Percentiles rank a stretch among this genome's conserved stretches.
Evolutionary conservation across 2,797 vertebrate species (phyloP).

Genomic region (Anabacerthia variegaticeps): DNA sequence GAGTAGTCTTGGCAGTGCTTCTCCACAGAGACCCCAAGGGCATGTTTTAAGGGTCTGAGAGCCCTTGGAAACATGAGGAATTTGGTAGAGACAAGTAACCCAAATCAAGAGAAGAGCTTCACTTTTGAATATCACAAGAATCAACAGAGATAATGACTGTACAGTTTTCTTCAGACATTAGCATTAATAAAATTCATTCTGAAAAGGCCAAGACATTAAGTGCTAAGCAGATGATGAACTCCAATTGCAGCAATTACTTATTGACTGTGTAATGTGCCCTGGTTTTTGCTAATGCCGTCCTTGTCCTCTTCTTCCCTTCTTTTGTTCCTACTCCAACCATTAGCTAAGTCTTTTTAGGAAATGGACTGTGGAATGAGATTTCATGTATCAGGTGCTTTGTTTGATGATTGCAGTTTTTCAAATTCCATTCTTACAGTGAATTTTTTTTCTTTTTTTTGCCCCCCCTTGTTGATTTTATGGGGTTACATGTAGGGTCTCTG

Average conservation of each 20-base stretch:
- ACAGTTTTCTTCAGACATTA: conserved; percentile 38
- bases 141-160: conserved; percentile 22
- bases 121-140: not conserved
- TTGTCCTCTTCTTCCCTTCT: not conserved
- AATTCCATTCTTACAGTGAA: not conserved
- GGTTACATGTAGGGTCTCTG: not conserved
- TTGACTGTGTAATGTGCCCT: conserved; percentile 22
- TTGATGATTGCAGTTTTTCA: not conserved
- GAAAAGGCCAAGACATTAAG: conserved; percentile 51
- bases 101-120: not conserved
- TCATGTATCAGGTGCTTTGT: fast-evolving
- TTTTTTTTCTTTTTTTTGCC: not conserved
- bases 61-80: not conserved
- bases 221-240: conserved; percentile 55
- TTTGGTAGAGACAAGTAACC: not conserved
- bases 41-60: not conserved
- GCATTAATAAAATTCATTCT: conserved; percentile 58
- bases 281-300: conserved; percentile 8
- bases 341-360: not conserved
- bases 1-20: not conserved
- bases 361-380: not conserved
- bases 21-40: not conserved
- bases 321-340: not conserved
- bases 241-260: conserved; percentile 63
- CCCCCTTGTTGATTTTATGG: not conserved